Conservation (phyloP, 2,797 vertebrate species). For the Discoglossus pictus region DNA sequence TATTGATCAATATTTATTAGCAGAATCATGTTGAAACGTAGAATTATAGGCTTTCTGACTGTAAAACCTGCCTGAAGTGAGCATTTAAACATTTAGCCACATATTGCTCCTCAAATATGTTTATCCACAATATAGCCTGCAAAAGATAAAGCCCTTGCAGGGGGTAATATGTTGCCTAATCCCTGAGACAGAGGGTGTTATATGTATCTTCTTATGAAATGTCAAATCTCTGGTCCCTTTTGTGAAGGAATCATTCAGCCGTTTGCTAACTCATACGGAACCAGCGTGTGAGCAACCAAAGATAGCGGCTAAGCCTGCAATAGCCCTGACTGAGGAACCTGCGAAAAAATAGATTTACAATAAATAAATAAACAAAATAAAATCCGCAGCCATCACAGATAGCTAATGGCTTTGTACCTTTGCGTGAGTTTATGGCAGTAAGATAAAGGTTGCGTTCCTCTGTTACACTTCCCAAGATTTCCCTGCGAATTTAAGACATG, state of each 20-base stretch:
- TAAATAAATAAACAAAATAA: conserved; percentile 42
- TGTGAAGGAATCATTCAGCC: background rate
- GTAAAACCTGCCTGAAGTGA: no score
- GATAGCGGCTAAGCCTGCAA: conserved; percentile 14
- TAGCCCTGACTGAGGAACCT: conserved; percentile 12
- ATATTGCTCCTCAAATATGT: no score
- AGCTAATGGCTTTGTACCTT: conserved; percentile 51
- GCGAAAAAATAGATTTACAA: conserved; percentile 7
- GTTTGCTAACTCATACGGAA: conserved; percentile 8
- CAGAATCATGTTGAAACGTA: no score
- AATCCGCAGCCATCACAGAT: conserved; percentile 34
- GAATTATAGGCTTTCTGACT: no score
- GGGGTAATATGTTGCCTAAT: conserved; percentile 9
- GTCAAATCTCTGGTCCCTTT: background rate
- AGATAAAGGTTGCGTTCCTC: conserved; percentile 45
- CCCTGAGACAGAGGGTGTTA: background rate
- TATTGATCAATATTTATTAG: no score
- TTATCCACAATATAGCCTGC: no score
- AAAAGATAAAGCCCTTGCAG: no score
- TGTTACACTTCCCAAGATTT: conserved; percentile 41
- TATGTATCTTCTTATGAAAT: conserved; percentile 14
- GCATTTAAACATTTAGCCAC: no score
- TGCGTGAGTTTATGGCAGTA: conserved; percentile 42
- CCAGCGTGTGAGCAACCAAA: conserved; percentile 6
- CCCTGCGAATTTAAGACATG: conserved; percentile 46